Evolutionary conservation across 2,797 vertebrate species (phyloP).

Genomic region (Pipistrellus pipistrellus): DNA sequence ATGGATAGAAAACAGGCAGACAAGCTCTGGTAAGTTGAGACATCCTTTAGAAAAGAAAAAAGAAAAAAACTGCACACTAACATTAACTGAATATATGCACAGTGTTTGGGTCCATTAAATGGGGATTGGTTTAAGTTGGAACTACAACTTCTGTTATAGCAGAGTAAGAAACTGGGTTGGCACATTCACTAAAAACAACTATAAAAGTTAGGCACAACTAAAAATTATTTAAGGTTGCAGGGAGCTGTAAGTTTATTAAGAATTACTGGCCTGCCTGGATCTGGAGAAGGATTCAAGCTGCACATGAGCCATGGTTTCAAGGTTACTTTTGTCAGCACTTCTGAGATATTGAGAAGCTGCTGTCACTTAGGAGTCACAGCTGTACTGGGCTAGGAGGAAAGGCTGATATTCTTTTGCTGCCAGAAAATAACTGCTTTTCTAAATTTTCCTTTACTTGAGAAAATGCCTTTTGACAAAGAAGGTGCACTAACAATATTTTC

Average conservation of each 20-base stretch:
- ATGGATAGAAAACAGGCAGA: too few species aligned
- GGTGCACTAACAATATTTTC: neutral
- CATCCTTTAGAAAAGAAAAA: neutral
- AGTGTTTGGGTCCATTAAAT: neutral
- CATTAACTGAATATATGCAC: neutral
- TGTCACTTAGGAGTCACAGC: neutral
- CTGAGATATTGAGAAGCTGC: neutral
- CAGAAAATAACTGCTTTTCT: neutral
- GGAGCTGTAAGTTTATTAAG: neutral
- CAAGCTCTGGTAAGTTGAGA: too few species aligned
- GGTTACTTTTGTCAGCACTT: neutral
- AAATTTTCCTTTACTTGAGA: neutral
- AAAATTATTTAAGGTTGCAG: neutral
- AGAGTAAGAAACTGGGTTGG: neutral
- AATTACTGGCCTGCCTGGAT: neutral
- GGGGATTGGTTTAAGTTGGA: neutral
- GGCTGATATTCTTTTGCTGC: neutral
- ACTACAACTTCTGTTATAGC: neutral
- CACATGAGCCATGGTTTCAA: neutral
- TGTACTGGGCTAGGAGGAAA: neutral
- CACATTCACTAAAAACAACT: neutral
- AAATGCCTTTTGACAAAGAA: neutral
- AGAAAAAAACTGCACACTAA: neutral
- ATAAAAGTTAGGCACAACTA: neutral
- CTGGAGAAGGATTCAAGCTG: neutral